Conservation (phyloP, 2,113 vertebrate species). For the Rhabdomys dilectus region DNA sequence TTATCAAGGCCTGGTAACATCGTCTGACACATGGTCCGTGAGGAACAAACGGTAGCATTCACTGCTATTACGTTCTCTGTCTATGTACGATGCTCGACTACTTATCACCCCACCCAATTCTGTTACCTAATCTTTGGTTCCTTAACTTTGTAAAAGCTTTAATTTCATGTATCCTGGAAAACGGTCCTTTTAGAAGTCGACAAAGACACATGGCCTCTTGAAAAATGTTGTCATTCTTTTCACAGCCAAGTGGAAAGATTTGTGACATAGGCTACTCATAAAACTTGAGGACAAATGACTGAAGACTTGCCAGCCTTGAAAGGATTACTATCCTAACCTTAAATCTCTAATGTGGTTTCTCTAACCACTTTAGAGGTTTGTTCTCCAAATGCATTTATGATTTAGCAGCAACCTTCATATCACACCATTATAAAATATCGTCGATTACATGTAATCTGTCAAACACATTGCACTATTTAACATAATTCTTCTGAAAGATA, state of each 20-base stretch:
- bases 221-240: slow-evolving; percentile 41
- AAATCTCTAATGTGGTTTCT: slow-evolving; percentile 81
- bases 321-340: slow-evolving; percentile 78
- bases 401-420: slow-evolving; percentile 71
- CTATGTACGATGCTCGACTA: slow-evolving; percentile 24
- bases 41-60: slow-evolving; percentile 8
- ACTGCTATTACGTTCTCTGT: slow-evolving; percentile 27
- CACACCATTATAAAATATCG: slow-evolving; percentile 57
- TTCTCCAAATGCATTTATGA: slow-evolving; percentile 82
- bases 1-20: neutral
- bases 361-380: slow-evolving; percentile 81
- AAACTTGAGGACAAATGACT: slow-evolving; percentile 79
- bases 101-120: neutral
- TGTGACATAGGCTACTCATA: slow-evolving; percentile 81
- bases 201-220: slow-evolving; percentile 13
- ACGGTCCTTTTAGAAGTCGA: slow-evolving; percentile 36
- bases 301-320: slow-evolving; percentile 71
- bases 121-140: neutral
- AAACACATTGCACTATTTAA: neutral
- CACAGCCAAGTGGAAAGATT: slow-evolving; percentile 74
- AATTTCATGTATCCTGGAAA: neutral
- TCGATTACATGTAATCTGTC: neutral
- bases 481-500: neutral
- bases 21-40: neutral
- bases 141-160: slow-evolving; percentile 32